Percentiles rank a stretch among this genome's conserved stretches.
phyloP scores from a whole-genome alignment of 1,140 invertebrate species.

The Colletes latitarsis region DNA sequence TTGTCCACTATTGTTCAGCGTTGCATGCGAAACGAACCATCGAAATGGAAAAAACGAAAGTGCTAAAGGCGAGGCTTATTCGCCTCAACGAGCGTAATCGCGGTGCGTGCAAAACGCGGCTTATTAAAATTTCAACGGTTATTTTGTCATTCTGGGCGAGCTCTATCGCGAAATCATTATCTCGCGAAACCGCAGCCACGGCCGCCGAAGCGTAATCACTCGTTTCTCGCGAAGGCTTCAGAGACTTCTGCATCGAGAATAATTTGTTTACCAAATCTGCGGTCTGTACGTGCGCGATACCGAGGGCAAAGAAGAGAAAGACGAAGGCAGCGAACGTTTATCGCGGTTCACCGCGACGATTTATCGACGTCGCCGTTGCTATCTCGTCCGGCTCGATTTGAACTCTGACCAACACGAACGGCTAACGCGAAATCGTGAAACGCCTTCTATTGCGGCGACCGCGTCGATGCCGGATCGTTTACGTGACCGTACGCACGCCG shows the following conservation, averaged over 20 bases:
- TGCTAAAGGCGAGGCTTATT: too few species aligned
- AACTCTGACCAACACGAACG: conserved; percentile 61
- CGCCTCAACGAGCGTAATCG: not conserved
- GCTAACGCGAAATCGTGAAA: conserved; percentile 60
- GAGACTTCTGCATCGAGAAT: conserved; percentile 55
- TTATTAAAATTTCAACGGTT: conserved; percentile 29
- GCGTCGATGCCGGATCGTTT: conserved; percentile 23
- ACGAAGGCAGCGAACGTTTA: conserved; percentile 58
- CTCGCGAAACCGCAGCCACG: conserved; percentile 53
- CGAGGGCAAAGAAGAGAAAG: conserved; percentile 48
- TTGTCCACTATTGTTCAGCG: too few species aligned
- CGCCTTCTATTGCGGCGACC: conserved; percentile 43
- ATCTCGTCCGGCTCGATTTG: conserved; percentile 65
- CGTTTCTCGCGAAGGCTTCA: conserved; percentile 54
- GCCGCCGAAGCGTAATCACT: conserved; percentile 53
- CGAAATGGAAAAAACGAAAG: not conserved
- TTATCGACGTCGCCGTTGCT: conserved; percentile 64
- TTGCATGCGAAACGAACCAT: not conserved
- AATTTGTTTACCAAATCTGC: conserved; percentile 68
- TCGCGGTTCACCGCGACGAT: conserved; percentile 64
- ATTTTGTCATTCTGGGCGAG: conserved; percentile 39
- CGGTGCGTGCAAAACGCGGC: not conserved
- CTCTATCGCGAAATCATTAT: conserved; percentile 61
- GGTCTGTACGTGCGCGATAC: conserved; percentile 60
- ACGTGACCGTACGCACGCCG: not conserved